Conservation (phyloP, 1,140 invertebrate species). For the Aethina tumida region DNA sequence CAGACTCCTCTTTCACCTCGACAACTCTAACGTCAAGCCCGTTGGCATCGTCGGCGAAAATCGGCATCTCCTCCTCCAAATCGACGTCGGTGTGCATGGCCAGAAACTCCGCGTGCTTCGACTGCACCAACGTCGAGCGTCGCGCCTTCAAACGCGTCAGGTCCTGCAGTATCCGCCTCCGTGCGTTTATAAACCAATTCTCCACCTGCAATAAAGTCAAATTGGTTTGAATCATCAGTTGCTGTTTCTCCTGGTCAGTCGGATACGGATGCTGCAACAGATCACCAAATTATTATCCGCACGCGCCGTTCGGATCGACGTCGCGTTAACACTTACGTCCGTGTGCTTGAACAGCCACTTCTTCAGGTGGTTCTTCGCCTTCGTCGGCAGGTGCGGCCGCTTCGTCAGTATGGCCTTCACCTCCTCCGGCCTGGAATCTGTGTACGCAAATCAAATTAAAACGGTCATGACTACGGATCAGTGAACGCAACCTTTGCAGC, state of each 20-base stretch:
- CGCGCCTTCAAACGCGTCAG: conserved; percentile 16
- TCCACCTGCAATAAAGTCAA: conserved; percentile 23
- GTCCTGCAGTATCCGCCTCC: conserved; percentile 20
- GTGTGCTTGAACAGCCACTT: conserved; percentile 23
- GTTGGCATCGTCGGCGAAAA: too few relatives aligned
- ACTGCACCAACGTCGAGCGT: too few relatives aligned
- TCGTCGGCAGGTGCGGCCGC: conserved; percentile 22
- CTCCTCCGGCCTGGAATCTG: conserved; percentile 1
- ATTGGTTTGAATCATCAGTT: conserved; percentile 24
- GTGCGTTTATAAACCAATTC: conserved; percentile 27
- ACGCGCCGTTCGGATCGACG: neutral
- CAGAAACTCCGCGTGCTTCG: too few relatives aligned
- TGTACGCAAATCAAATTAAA: neutral
- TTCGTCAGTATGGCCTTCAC: conserved; percentile 14
- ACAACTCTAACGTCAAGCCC: too few relatives aligned
- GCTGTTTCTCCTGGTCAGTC: conserved; percentile 24
- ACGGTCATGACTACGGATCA: neutral
- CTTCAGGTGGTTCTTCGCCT: conserved; percentile 24
- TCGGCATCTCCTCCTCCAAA: too few relatives aligned
- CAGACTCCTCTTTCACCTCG: too few relatives aligned
- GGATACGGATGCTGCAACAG: conserved; percentile 24
- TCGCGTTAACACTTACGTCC: conserved; percentile 16
- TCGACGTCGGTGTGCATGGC: too few relatives aligned
- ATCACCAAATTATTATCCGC: neutral
- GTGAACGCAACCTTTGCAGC: conserved; percentile 15